Conservation (phyloP, 2,113 vertebrate species). For the Oncorhynchus tshawytscha region DNA sequence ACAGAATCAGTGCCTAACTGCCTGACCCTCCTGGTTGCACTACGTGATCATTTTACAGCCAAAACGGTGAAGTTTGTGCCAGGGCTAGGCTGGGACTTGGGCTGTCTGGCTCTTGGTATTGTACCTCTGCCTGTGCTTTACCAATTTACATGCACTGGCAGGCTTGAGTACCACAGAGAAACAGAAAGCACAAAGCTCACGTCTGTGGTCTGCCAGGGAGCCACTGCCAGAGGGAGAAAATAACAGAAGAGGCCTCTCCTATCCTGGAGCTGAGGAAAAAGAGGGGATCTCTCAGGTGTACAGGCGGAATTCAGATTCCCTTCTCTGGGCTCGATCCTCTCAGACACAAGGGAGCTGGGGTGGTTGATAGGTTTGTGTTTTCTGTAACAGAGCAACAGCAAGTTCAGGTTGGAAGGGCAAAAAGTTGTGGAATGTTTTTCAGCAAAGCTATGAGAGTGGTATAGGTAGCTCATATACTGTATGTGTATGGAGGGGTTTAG, state of each 20-base stretch:
- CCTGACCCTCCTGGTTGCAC: conserved; percentile 28
- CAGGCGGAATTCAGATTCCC: neutral
- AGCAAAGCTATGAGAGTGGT: neutral
- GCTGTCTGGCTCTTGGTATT: neutral
- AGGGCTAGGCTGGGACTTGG: neutral
- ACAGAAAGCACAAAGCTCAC: neutral
- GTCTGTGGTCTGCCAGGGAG: neutral
- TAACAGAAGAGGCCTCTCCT: neutral
- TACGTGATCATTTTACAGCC: conserved; percentile 18
- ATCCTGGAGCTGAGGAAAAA: neutral
- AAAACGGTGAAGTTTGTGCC: neutral
- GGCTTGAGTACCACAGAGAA: neutral
- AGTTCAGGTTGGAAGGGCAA: conserved; percentile 8
- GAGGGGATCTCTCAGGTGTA: conserved; percentile 4
- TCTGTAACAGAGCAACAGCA: neutral
- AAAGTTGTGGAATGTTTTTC: conserved; percentile 22
- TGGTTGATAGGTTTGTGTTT: neutral
- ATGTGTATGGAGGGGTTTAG: neutral
- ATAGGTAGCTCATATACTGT: neutral
- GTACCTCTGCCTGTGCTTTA: conserved; percentile 7
- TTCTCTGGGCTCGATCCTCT: neutral
- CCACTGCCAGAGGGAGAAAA: neutral
- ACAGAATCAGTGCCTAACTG: conserved; percentile 31
- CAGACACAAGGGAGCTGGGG: neutral
- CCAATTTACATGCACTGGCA: conserved; percentile 20